A percentile compares a stretch with the other conserved stretches of the same genome.
These are phyloP conservation scores for Ericerus pela DNA, from an alignment of 1,140 invertebrate genomes.

Conservation along the genomic window DNA sequence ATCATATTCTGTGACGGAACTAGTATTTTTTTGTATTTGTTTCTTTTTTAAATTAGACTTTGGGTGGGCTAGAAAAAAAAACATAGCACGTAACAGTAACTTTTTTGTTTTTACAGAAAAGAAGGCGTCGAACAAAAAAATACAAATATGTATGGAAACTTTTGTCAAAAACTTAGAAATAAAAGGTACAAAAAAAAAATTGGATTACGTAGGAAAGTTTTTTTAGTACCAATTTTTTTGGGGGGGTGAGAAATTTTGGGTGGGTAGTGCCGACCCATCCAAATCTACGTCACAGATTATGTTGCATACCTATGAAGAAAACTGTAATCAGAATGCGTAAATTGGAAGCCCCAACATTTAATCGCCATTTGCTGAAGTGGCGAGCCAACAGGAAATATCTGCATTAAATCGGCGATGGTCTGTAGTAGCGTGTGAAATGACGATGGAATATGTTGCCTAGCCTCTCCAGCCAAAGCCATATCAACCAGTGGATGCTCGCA, in stretches of 20 bases:
- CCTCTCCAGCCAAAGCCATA: conserved; percentile 60
- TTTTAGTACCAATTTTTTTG: neutral
- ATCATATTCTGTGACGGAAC: too few species aligned
- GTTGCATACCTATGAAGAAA: conserved; percentile 70
- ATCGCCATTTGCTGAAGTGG: conserved; percentile 82
- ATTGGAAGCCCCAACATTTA: conserved; percentile 81
- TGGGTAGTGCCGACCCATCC: neutral
- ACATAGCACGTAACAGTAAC: too few species aligned
- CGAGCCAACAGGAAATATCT: conserved; percentile 72
- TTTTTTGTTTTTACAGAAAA: too few species aligned
- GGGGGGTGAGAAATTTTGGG: neutral
- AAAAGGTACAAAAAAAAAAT: neutral
- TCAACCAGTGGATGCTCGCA: conserved; percentile 71
- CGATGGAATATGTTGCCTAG: conserved; percentile 59
- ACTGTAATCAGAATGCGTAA: conserved; percentile 72
- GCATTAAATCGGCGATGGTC: conserved; percentile 82
- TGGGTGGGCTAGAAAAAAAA: too few species aligned
- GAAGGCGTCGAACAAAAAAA: too few species aligned
- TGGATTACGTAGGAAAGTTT: neutral
- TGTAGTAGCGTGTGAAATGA: conserved; percentile 79
- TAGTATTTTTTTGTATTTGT: too few species aligned
- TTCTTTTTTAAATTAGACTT: too few species aligned
- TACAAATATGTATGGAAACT: too few species aligned
- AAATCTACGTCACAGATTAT: neutral
- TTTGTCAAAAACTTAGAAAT: too few species aligned